Evolutionary conservation across 2,888 invertebrate species (phyloP).

Genomic region (Machimus rusticus): DNA sequence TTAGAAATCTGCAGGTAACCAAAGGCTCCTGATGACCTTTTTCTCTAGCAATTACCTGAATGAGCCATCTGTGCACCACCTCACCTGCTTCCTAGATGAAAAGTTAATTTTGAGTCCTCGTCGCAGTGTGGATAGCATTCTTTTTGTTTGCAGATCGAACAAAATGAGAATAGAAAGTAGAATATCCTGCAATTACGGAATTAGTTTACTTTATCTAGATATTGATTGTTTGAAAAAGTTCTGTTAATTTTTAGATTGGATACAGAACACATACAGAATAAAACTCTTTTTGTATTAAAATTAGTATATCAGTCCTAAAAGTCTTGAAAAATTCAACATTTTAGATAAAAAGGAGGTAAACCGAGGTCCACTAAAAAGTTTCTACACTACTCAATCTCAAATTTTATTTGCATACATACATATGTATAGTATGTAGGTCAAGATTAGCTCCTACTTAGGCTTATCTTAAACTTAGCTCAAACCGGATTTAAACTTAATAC

Average conservation of each 20-base stretch:
- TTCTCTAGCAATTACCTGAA: slow-evolving; percentile 18
- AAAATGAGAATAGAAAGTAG: background rate
- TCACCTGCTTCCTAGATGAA: background rate
- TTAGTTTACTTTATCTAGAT: background rate
- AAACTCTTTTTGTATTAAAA: too few relatives aligned
- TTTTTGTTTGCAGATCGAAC: background rate
- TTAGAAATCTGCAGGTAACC: background rate
- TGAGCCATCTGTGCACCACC: background rate
- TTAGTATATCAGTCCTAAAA: too few relatives aligned
- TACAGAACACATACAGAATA: too few relatives aligned
- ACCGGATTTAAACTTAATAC: too few relatives aligned
- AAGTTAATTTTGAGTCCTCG: background rate
- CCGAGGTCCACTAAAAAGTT: too few relatives aligned
- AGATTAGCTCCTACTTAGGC: too few relatives aligned
- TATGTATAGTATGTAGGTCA: too few relatives aligned
- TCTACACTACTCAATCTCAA: too few relatives aligned
- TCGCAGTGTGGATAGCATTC: background rate
- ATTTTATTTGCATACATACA: too few relatives aligned
- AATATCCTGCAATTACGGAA: background rate
- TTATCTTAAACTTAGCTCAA: too few relatives aligned
- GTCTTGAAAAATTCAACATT: too few relatives aligned
- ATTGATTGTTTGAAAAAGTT: background rate
- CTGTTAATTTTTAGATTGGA: background rate
- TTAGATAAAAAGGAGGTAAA: too few relatives aligned
- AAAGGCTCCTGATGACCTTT: background rate